phyloP scores from a whole-genome alignment of 2,797 vertebrate genomes.

The Rhyacichthys aspro region DNA sequence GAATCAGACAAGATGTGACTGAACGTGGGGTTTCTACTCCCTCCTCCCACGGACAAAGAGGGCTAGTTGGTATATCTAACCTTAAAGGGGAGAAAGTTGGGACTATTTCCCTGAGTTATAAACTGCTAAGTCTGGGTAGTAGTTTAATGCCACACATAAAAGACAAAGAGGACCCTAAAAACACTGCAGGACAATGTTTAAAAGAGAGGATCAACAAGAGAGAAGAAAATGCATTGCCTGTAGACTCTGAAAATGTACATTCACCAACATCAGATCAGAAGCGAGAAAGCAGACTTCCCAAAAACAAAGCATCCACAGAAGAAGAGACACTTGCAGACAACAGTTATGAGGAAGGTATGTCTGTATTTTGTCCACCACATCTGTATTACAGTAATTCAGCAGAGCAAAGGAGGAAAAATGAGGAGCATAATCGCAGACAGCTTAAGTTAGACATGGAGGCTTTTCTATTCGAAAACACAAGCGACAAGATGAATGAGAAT shows the following conservation, averaged over 20 bases:
- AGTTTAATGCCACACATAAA: conserved; percentile 61
- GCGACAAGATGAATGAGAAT: conserved; percentile 30
- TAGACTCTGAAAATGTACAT: neutral
- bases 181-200: conserved; percentile 4
- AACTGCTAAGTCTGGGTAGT: conserved; percentile 79
- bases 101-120: conserved; percentile 80
- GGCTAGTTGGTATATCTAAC: conserved; percentile 67
- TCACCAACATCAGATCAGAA: neutral
- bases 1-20: conserved; percentile 64
- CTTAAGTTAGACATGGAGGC: conserved; percentile 30
- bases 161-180: conserved; percentile 32
- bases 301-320: neutral
- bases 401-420: conserved; percentile 32
- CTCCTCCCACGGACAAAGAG: conserved; percentile 67
- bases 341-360: conserved; percentile 53
- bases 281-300: neutral
- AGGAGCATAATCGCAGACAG: conserved; percentile 25
- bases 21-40: conserved; percentile 52
- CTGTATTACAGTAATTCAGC: conserved; percentile 81
- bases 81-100: conserved; percentile 77
- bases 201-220: neutral
- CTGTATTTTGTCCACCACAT: conserved; percentile 82
- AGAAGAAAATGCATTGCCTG: neutral
- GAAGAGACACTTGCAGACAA: conserved; percentile 20
- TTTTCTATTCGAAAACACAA: conserved; percentile 58